Percentiles rank a stretch among this genome's conserved stretches.
phyloP scores from a whole-genome alignment of 1,140 invertebrate species.

The Zaprionus camerounensis region DNA sequence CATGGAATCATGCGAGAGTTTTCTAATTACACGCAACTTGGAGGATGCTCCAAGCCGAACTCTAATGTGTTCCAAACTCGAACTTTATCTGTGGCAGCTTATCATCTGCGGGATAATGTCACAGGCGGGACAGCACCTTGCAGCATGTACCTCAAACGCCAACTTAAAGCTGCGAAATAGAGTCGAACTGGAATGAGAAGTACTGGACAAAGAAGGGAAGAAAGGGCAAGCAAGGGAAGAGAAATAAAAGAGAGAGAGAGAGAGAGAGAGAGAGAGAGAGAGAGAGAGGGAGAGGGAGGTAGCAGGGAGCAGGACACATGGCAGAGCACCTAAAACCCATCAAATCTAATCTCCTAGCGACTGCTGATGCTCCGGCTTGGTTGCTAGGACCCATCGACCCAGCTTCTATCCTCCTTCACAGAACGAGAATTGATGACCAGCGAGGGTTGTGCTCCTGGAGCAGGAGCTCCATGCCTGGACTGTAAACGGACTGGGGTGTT shows the following conservation, averaged over 20 bases:
- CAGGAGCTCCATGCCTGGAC: neutral
- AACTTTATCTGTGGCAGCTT: neutral
- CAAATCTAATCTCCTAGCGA: constrained; percentile 80
- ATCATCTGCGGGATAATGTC: constrained; percentile 11
- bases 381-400: constrained; percentile 56
- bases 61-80: neutral
- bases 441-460: constrained; percentile 22
- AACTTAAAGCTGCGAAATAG: constrained; percentile 21
- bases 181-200: neutral
- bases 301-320: constrained; percentile 42
- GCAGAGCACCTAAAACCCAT: constrained; percentile 76
- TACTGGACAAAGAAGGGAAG: no score
- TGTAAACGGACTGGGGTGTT: constrained; percentile 38
- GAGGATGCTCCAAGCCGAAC: neutral
- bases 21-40: constrained; percentile 53
- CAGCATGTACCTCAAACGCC: neutral
- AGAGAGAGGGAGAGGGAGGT: constrained; percentile 15
- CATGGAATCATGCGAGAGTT: constrained; percentile 48
- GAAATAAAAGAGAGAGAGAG: neutral
- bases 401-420: constrained; percentile 29
- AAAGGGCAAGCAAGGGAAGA: neutral
- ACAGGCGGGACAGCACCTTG: neutral
- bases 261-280: constrained; percentile 26
- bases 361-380: constrained; percentile 68
- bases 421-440: constrained; percentile 80